Percentiles rank a stretch among this genome's conserved stretches.
These are phyloP conservation scores for Oscheius sp. DNA, from an alignment of 2,888 invertebrate genomes.

Conservation along the genomic window DNA sequence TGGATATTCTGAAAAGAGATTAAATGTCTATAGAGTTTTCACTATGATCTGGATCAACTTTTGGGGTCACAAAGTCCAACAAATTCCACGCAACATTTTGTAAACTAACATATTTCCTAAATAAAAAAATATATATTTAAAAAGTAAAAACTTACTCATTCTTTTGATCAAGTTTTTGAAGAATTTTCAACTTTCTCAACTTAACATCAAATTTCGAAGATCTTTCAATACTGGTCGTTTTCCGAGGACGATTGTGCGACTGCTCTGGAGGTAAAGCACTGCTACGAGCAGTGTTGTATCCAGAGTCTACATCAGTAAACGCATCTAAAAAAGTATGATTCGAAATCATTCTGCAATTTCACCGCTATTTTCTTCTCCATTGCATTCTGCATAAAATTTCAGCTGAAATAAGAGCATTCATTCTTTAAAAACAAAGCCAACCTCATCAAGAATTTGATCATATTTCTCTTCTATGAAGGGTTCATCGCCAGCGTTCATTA, in stretches of 20 bases:
- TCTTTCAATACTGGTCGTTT: neutral
- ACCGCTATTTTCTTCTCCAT: neutral
- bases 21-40: neutral
- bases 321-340: neutral
- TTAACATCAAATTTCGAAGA: neutral
- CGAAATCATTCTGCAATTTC: neutral
- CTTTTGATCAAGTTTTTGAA: neutral
- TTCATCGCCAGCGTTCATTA: neutral
- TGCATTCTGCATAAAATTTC: neutral
- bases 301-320: conserved; percentile 9
- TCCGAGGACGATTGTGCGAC: neutral
- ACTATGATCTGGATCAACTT: conserved; percentile 5
- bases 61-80: conserved; percentile 5
- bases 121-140: neutral
- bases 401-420: neutral
- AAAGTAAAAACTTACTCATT: neutral
- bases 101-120: neutral
- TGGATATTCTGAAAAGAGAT: conserved; percentile 2
- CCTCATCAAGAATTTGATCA: conserved; percentile 7
- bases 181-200: neutral
- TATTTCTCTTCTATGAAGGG: neutral
- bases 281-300: conserved; percentile 6
- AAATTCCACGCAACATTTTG: conserved; percentile 7
- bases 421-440: neutral
- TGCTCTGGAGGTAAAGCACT: neutral